Evolutionary conservation across 2,888 invertebrate species (phyloP).

Genomic region (Heterodera filipjevi): DNA sequence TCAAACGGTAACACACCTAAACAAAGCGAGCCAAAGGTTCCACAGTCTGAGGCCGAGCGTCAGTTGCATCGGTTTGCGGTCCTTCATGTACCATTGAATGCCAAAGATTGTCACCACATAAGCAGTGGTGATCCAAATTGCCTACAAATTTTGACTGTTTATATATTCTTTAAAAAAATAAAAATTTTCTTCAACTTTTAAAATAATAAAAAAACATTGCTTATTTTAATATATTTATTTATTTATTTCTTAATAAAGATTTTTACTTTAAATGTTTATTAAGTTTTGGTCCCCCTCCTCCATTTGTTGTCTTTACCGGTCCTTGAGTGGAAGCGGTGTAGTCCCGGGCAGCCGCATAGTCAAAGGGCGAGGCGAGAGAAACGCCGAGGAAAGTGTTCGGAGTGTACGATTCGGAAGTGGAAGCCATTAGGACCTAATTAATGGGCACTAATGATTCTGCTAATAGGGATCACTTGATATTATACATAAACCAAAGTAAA

Average conservation of each 20-base stretch:
- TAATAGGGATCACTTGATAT: neutral
- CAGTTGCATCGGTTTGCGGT: slow-evolving; percentile 56
- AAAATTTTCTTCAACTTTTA: no score
- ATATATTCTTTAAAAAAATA: no score
- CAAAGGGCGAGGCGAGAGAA: slow-evolving; percentile 31
- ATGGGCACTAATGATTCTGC: neutral
- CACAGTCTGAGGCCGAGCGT: slow-evolving; percentile 54
- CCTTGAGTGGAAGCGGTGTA: slow-evolving; percentile 22
- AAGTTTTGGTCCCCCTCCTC: no score
- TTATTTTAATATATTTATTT: neutral
- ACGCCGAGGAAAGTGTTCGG: slow-evolving; percentile 26
- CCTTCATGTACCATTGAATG: slow-evolving; percentile 55
- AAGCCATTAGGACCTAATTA: neutral
- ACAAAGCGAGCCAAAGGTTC: slow-evolving; percentile 57
- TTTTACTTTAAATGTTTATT: neutral
- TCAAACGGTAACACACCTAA: slow-evolving; percentile 16
- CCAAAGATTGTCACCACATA: slow-evolving; percentile 60
- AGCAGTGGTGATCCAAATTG: slow-evolving; percentile 54
- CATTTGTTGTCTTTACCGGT: neutral
- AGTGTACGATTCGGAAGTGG: neutral
- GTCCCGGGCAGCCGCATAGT: slow-evolving; percentile 34
- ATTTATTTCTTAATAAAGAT: neutral
- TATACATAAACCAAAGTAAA: no score
- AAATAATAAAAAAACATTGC: no score
- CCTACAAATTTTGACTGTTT: slow-evolving; percentile 23